Conservation (phyloP, 1,140 invertebrate species). For the Stenopsyche tienmushanensis region DNA sequence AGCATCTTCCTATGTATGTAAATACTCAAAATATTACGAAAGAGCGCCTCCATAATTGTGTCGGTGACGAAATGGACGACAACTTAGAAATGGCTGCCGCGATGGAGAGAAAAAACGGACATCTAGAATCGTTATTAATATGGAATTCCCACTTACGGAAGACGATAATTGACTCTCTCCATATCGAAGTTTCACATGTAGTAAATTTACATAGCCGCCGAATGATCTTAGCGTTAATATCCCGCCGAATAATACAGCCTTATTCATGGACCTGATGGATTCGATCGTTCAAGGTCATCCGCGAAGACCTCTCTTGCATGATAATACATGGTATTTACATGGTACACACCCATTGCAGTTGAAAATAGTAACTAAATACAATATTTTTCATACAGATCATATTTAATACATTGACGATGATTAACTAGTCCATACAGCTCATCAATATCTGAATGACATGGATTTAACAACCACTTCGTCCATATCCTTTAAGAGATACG, state of each 20-base stretch:
- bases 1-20: slow-evolving; percentile 19
- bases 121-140: not conserved
- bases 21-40: slow-evolving; percentile 13
- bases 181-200: slow-evolving; percentile 7
- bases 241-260: not conserved
- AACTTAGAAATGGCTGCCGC: not conserved
- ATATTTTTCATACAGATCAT: too few species aligned
- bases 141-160: not conserved
- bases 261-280: too few species aligned
- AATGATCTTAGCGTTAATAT: not conserved
- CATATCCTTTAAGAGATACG: too few species aligned
- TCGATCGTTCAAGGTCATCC: too few species aligned
- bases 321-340: too few species aligned
- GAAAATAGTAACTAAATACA: too few species aligned
- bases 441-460: too few species aligned
- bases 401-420: too few species aligned
- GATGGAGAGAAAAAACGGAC: not conserved
- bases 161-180: not conserved
- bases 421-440: too few species aligned
- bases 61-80: slow-evolving; percentile 2
- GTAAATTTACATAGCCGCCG: slow-evolving; percentile 5
- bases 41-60: slow-evolving; percentile 7
- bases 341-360: too few species aligned
- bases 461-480: too few species aligned
- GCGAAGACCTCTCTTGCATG: too few species aligned